phyloP scores from a whole-genome alignment of 2,888 invertebrate species.

The Gryllus longicercus region DNA sequence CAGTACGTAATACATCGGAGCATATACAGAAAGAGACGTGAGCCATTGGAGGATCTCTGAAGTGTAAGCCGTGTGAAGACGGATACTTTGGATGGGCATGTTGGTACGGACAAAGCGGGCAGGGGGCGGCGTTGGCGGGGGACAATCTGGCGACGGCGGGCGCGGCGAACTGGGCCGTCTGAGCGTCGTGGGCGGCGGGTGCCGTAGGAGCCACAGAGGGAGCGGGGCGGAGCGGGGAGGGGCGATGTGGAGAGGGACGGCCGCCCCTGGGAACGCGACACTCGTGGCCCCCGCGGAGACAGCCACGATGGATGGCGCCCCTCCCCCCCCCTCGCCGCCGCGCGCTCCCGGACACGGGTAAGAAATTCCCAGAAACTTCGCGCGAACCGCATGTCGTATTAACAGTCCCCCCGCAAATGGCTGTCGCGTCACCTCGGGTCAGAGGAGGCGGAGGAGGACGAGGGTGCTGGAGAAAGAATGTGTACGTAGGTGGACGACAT shows the following conservation, averaged over 20 bases:
- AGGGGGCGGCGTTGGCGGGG: too few relatives aligned
- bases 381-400: background rate
- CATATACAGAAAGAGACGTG: too few relatives aligned
- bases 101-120: too few relatives aligned
- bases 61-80: too few relatives aligned
- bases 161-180: too few relatives aligned
- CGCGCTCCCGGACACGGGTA: background rate
- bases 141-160: too few relatives aligned
- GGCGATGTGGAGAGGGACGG: background rate
- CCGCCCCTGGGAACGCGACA: background rate
- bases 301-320: constrained; percentile 1
- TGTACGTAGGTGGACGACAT: too few relatives aligned
- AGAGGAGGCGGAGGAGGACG: background rate
- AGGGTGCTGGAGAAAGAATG: too few relatives aligned
- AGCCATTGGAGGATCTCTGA: too few relatives aligned
- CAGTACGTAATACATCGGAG: too few relatives aligned
- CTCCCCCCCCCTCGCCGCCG: background rate
- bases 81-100: too few relatives aligned
- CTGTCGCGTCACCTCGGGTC: background rate
- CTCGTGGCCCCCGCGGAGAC: background rate
- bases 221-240: background rate
- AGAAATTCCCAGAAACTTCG: background rate
- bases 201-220: background rate
- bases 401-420: background rate
- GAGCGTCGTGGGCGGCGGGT: background rate